Evolutionary conservation across 2,797 vertebrate species (phyloP), one percentile per base, ranked within the genome.

Genomic region (Remorina albescens): DNA sequence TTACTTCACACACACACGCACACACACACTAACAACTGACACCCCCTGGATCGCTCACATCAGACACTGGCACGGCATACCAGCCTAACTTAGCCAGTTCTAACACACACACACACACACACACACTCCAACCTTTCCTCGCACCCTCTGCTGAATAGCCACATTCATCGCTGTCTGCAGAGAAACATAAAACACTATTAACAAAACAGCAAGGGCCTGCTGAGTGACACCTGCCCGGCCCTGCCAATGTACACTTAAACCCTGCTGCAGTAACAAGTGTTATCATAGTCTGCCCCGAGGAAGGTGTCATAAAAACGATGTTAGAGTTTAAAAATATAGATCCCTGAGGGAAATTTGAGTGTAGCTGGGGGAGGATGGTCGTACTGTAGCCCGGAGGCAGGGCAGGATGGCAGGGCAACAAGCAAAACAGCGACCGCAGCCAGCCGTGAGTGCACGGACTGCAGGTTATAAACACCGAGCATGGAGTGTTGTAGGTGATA

Each of bases 151-250:
- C 86, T 93, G 83, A 93, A 91, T 90, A 41, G 86, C 63, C 60
- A 87, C 90, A 93, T 91, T 93, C 90, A 92, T 88, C 58, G 65
- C 66, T 16, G 21, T 77, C 83, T 78, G 67, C 62, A 23, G 78
- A 30, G 47, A 87, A 81, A 84, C 85, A 88, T 89, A 80, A 89
- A 88, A 88, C 78, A 70, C 76, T 82, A 87, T 88, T 84, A 90
- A 90, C 87, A 89, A 87, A 91, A 86, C 76, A 86, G 81, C 76
- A 77, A 82, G 72, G 64, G 80, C 77, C 80, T 53, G 75, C 81
- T 87, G 88, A 90, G 77, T 87, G 89, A 86, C 86, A 91, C 88
- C 87, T 90, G 89, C 85, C 59, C 12, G 19, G 82, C 67, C 71
- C 67, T 85, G 90, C 91, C 89, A 89, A 84, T 61, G 66, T 86